These are phyloP conservation scores for Phortica variegata DNA, from an alignment of 1,140 invertebrate species.

Conservation along the genomic window DNA sequence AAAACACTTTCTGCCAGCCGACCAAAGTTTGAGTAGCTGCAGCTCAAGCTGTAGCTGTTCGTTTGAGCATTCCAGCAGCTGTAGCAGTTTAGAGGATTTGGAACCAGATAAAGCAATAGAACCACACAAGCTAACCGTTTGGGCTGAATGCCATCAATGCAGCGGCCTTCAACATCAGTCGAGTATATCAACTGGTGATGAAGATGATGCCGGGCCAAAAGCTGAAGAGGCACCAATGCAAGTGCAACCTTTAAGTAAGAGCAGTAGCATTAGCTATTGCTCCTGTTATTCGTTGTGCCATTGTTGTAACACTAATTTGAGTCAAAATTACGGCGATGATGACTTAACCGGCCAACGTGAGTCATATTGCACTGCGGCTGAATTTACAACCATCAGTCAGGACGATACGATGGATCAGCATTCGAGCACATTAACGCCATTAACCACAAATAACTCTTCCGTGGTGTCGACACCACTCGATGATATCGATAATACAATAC, in stretches of 20 bases:
- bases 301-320: conserved; percentile 26
- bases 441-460: conserved; percentile 23
- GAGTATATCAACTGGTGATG: neutral
- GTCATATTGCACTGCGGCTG: conserved; percentile 39
- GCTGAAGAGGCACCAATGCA: conserved; percentile 5
- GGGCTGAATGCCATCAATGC: conserved; percentile 47
- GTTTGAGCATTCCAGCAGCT: conserved; percentile 32
- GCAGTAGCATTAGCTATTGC: conserved; percentile 31
- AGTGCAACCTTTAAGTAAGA: conserved; percentile 7
- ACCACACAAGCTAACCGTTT: conserved; percentile 32
- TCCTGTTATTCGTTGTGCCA: conserved; percentile 42
- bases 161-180: conserved; percentile 6
- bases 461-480: conserved; percentile 14
- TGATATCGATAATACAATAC: conserved; percentile 35
- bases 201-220: conserved; percentile 1
- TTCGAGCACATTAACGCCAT: conserved; percentile 43
- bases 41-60: conserved; percentile 44
- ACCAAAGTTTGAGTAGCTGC: conserved; percentile 31
- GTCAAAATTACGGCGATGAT: conserved; percentile 23
- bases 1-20: conserved; percentile 36
- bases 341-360: conserved; percentile 37
- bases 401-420: conserved; percentile 30
- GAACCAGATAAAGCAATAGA: conserved; percentile 13
- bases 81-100: conserved; percentile 42
- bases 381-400: conserved; percentile 35